These are phyloP conservation scores for Anaspis maculata DNA, from an alignment of 2,888 invertebrate genomes.

Conservation along the genomic window DNA sequence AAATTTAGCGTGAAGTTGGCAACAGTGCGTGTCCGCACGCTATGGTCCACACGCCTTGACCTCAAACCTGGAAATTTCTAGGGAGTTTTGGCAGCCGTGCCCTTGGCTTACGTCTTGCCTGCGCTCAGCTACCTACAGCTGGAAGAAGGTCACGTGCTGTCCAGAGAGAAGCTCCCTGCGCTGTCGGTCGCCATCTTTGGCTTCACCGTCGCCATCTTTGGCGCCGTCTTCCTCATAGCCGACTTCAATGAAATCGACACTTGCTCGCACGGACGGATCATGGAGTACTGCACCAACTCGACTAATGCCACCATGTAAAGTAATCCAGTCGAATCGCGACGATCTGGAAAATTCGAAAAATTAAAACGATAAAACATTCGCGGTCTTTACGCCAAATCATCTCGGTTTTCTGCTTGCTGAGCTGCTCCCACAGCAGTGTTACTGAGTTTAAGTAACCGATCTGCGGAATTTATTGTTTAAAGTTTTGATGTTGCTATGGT, in stretches of 20 bases:
- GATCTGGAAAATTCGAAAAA: not conserved
- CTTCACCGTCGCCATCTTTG: conserved; percentile 51
- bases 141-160: conserved; percentile 60
- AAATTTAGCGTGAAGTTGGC: too few relatives aligned
- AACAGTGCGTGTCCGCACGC: too few relatives aligned
- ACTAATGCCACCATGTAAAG: conserved; percentile 4
- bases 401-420: too few relatives aligned
- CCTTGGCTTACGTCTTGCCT: conserved; percentile 74
- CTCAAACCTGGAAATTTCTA: too few relatives aligned
- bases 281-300: conserved; percentile 48
- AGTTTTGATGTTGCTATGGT: too few relatives aligned
- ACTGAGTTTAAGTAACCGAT: too few relatives aligned
- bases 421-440: too few relatives aligned
- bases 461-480: too few relatives aligned
- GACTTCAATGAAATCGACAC: conserved; percentile 46
- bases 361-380: too few relatives aligned
- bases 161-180: conserved; percentile 61
- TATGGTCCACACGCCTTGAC: too few relatives aligned
- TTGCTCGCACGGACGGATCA: conserved; percentile 57
- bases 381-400: too few relatives aligned
- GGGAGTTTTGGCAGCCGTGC: conserved; percentile 76
- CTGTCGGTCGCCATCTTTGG: conserved; percentile 63
- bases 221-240: conserved; percentile 50
- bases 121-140: conserved; percentile 69
- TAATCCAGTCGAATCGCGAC: too few relatives aligned